These are phyloP conservation scores for Linyphia triangularis DNA, from an alignment of 2,888 invertebrate genomes.

Conservation along the genomic window DNA sequence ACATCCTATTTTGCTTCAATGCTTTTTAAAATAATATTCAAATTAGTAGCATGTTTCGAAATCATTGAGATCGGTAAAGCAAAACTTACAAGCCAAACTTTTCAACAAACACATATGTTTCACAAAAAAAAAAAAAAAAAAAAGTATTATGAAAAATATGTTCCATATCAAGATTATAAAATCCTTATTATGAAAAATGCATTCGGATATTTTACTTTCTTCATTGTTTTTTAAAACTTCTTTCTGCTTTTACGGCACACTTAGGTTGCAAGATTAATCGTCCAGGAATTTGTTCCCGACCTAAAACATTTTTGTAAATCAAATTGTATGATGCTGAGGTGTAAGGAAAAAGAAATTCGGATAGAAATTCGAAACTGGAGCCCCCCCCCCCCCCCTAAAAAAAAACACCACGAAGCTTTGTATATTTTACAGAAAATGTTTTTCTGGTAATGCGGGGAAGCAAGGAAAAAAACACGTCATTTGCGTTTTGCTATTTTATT, in stretches of 20 bases:
- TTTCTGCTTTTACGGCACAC: conserved; percentile 5
- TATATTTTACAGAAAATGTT: neutral
- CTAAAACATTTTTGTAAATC: conserved; percentile 33
- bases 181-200: conserved; percentile 35
- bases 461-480: neutral
- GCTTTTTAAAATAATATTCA: too few species aligned
- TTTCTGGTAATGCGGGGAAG: neutral
- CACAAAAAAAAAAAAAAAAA: neutral
- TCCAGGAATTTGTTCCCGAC: neutral
- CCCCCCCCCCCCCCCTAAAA: too few species aligned
- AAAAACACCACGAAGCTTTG: conserved; percentile 1
- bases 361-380: neutral
- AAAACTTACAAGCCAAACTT: neutral
- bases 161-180: neutral
- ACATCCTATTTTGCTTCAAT: too few species aligned
- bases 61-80: neutral
- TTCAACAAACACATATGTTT: neutral
- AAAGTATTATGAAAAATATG: neutral
- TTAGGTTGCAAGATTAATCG: conserved; percentile 32
- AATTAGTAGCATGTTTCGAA: too few species aligned
- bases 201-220: neutral
- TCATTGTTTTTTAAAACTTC: neutral
- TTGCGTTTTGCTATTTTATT: neutral
- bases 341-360: neutral
- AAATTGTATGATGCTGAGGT: neutral